Percentiles rank a stretch among this genome's conserved stretches.
Conservation (phyloP, 2,797 vertebrate genomes). For the Aldrovandia affinis region DNA sequence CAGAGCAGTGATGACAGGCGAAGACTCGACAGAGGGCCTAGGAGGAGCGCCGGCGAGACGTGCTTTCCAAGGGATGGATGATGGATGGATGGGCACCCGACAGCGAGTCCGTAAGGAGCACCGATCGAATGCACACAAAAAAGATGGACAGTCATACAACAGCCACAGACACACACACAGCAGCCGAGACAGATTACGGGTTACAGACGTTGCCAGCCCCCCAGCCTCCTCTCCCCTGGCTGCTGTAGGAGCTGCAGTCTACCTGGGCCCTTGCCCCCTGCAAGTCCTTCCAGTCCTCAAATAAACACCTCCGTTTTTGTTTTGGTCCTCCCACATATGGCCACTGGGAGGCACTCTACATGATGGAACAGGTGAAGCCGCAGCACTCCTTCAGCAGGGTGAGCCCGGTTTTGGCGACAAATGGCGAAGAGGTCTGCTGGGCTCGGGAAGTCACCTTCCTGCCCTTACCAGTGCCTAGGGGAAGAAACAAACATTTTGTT, state of each 20-base stretch:
- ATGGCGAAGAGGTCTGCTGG: constrained; percentile 73
- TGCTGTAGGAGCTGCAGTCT: not conserved
- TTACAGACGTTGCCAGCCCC: not conserved
- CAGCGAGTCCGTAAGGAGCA: not conserved
- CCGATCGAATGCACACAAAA: not conserved
- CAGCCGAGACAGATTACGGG: not conserved
- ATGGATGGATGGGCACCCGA: not conserved
- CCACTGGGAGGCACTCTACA: constrained; percentile 66
- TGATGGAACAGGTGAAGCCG: constrained; percentile 86
- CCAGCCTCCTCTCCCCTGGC: not conserved
- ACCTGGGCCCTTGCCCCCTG: not conserved
- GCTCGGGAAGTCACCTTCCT: constrained; percentile 67
- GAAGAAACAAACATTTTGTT: not conserved
- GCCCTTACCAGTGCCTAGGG: constrained; percentile 62
- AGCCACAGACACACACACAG: not conserved
- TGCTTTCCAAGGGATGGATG: not conserved
- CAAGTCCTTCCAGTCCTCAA: not conserved
- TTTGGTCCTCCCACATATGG: too few relatives aligned
- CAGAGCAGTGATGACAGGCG: not conserved
- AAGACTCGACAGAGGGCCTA: not conserved
- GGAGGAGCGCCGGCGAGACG: not conserved
- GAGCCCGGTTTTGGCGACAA: constrained; percentile 79
- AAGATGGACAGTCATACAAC: not conserved
- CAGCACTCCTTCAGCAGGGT: constrained; percentile 88
- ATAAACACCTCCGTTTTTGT: not conserved